Conservation (phyloP, 2,113 vertebrate species). For the Heteronetta atricapilla region DNA sequence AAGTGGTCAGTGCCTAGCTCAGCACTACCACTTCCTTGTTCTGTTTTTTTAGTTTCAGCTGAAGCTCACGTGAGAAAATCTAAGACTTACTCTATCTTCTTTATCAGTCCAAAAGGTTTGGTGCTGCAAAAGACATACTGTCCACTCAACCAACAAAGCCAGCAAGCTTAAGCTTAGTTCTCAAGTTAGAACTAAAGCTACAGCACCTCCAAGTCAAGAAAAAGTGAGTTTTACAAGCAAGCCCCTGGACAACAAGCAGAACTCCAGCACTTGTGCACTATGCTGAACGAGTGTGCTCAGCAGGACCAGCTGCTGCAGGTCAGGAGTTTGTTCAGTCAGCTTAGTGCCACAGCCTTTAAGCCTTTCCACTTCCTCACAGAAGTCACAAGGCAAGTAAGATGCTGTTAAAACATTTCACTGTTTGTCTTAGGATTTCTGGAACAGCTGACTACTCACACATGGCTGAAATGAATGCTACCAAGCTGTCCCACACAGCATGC, state of each 20-base stretch:
- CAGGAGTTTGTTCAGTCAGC: not conserved
- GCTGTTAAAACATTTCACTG: not conserved
- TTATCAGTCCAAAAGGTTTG: not conserved
- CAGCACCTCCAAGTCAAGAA: not conserved
- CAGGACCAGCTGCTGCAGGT: not conserved
- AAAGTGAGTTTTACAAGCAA: not conserved
- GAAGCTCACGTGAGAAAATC: not conserved
- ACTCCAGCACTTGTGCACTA: rapidly evolving
- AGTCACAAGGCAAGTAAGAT: constrained; percentile 28
- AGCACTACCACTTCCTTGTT: not conserved
- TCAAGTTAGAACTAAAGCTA: not conserved
- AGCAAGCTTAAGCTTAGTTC: not conserved
- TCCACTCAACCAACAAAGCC: not conserved
- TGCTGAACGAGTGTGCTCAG: not conserved
- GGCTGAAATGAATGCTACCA: not conserved
- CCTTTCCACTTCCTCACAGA: not conserved
- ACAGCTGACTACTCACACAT: not conserved
- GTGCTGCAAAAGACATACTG: not conserved
- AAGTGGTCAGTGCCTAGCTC: not conserved
- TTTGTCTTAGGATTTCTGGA: not conserved
- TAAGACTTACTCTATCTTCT: not conserved
- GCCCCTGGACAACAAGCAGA: not conserved
- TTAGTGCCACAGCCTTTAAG: not conserved
- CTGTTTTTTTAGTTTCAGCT: not conserved
- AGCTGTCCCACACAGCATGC: not conserved